Evolutionary conservation across 1,140 invertebrate species (phyloP), one percentile per base, ranked within the genome.

Genomic region (Brevipalpus yothersi): DNA sequence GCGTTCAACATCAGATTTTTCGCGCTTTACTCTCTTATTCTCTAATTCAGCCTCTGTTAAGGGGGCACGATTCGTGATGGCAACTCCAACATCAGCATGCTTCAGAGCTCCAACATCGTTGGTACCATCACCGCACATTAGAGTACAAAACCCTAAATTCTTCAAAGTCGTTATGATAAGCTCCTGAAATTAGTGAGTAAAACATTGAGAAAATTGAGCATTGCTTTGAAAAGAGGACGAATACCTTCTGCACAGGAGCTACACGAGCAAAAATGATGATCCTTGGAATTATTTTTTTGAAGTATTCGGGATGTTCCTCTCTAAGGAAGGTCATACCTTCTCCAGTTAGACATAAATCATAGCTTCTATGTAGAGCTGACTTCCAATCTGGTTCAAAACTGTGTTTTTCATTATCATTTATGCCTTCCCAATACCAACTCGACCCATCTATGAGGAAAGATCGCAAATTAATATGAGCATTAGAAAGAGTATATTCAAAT

Each of bases 81-180:
- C 63, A 53, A 64, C 61, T 80, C 89, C 90, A 69, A 94, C 88
- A 74, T 94, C 81, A 43, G 95, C 90, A 75, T 99, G 94, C 77
- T 98, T 99, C 11, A 99, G 75, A 23, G 95, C 95, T n/a, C 95
- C 95, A 31, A 99, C 95, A 76, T 99, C 95, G 74, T 99, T 99
- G 2, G 95, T 99, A 62, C 95, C 95, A 77, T 99, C 95, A n/a
- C 95, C 95, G 71, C 94, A 98, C 95, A 99, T 99, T 0, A 99
- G 72, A 0, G 92, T 95, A 4, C 78, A 78, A 68, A 80, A 93
- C 21, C 94, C 94, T 1, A 90, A 69, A 40, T 79, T 75, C 71
- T 95, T 95, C 40, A 97, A 72, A 11, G 81, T 80, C 2, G 87
- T 83, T 45, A 98, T 84, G 2, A 96, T 84, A 70, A 82, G 84